Evolutionary conservation across 2,797 vertebrate species (phyloP).

Genomic region (Coluber constrictor): DNA sequence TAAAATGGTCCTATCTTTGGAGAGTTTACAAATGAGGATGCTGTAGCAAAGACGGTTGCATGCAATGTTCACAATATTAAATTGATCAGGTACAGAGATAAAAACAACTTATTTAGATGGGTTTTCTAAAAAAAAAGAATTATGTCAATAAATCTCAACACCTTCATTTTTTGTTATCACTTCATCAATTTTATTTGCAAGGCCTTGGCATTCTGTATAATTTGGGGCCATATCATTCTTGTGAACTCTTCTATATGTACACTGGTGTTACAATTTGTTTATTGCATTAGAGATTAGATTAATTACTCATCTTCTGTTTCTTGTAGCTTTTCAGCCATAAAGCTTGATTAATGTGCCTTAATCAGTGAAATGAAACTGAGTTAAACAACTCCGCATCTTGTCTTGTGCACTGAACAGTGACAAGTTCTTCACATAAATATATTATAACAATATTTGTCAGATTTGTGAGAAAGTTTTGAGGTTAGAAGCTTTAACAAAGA

Average conservation of each 20-base stretch:
- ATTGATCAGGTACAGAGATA: background rate
- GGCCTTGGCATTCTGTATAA: background rate
- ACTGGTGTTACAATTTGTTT: conserved; percentile 12
- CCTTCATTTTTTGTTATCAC: background rate
- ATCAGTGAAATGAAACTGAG: background rate
- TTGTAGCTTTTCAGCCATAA: conserved; percentile 13
- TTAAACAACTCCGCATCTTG: background rate
- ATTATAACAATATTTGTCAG: background rate
- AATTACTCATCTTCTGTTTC: conserved; percentile 9
- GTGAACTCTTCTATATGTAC: background rate
- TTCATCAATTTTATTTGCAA: background rate
- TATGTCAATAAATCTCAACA: background rate
- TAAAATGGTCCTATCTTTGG: background rate
- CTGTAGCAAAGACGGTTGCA: background rate
- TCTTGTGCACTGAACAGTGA: background rate
- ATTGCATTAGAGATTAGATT: conserved; percentile 22
- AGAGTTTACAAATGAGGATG: background rate
- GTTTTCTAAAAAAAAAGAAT: background rate
- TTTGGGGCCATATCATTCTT: conserved; percentile 12
- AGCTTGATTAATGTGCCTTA: conserved; percentile 4
- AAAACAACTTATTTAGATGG: background rate
- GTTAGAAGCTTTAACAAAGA: conserved; percentile 2
- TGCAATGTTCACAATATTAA: background rate
- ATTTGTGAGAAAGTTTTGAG: background rate
- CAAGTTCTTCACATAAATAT: background rate